phyloP scores from a whole-genome alignment of 2,797 vertebrate genomes.

The Vipera ursinii region DNA sequence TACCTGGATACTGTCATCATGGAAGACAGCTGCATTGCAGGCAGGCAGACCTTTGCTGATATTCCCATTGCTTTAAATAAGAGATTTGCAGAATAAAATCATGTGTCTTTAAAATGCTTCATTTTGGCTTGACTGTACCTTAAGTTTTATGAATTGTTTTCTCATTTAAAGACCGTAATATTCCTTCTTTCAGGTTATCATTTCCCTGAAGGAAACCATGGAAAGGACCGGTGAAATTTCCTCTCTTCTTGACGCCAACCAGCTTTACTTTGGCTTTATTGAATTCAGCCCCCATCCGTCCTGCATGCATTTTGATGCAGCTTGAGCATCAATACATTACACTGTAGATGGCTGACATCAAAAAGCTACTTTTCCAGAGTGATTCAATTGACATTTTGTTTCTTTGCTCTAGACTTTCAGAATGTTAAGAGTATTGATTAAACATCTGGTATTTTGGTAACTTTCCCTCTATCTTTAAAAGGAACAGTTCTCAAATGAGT shows the following conservation, averaged over 20 bases:
- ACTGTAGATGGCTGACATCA: conserved; percentile 52
- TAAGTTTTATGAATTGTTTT: neutral
- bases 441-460: conserved; percentile 69
- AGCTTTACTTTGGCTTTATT: conserved; percentile 44
- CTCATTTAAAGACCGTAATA: conserved; percentile 10
- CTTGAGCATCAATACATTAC: conserved; percentile 51
- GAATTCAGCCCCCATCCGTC: conserved; percentile 40
- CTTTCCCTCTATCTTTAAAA: conserved; percentile 68
- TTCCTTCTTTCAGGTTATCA: neutral
- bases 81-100: neutral
- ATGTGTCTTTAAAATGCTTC: neutral
- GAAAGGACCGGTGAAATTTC: neutral
- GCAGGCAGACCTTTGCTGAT: neutral
- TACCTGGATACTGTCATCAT: neutral
- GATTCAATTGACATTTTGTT: conserved; percentile 59
- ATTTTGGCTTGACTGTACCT: neutral
- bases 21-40: neutral
- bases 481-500: conserved; percentile 60
- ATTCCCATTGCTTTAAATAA: neutral
- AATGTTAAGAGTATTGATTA: conserved; percentile 69
- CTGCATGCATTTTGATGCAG: conserved; percentile 50
- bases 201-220: conserved; percentile 19
- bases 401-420: conserved; percentile 62
- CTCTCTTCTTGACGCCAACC: conserved; percentile 33
- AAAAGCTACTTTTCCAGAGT: conserved; percentile 52